phyloP scores from a whole-genome alignment of 1,140 invertebrate species.

The Pinna nobilis region DNA sequence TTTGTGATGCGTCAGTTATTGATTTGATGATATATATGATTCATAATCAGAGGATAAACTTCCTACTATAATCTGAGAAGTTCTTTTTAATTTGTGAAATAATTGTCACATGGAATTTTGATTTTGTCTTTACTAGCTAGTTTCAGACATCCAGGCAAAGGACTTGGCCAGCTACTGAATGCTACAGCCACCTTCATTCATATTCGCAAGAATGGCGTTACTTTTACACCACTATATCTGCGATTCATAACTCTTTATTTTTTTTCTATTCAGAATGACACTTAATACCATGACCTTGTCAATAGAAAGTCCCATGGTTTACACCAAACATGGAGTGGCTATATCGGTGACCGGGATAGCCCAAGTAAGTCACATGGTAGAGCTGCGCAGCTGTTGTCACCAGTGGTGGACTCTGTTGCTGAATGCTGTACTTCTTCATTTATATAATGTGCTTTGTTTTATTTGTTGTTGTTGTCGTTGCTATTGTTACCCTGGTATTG shows the following conservation, averaged over 20 bases:
- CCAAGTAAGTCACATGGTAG: conserved; percentile 81
- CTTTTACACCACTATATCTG: not conserved
- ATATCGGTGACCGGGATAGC: conserved; percentile 98
- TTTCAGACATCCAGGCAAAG: too few relatives aligned
- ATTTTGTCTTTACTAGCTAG: too few relatives aligned
- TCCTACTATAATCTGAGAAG: too few relatives aligned
- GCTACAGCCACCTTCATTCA: too few relatives aligned
- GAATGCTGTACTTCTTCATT: not conserved
- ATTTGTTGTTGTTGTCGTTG: not conserved
- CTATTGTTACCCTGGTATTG: not conserved
- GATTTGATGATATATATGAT: too few relatives aligned
- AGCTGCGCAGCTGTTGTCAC: not conserved
- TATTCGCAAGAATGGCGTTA: too few relatives aligned
- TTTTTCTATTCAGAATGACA: conserved; percentile 84
- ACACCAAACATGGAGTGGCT: conserved; percentile 96
- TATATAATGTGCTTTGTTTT: not conserved
- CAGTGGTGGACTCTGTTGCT: not conserved
- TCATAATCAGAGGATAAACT: too few relatives aligned
- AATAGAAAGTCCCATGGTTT: conserved; percentile 82
- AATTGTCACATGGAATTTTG: too few relatives aligned
- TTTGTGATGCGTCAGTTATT: too few relatives aligned
- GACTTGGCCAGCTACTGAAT: too few relatives aligned
- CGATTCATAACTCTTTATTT: not conserved
- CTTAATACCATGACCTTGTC: conserved; percentile 95
- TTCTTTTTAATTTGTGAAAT: too few relatives aligned